Base-by-base conservation (phyloP, 2,113 vertebrate species). In the Panthera uncia region DNA sequence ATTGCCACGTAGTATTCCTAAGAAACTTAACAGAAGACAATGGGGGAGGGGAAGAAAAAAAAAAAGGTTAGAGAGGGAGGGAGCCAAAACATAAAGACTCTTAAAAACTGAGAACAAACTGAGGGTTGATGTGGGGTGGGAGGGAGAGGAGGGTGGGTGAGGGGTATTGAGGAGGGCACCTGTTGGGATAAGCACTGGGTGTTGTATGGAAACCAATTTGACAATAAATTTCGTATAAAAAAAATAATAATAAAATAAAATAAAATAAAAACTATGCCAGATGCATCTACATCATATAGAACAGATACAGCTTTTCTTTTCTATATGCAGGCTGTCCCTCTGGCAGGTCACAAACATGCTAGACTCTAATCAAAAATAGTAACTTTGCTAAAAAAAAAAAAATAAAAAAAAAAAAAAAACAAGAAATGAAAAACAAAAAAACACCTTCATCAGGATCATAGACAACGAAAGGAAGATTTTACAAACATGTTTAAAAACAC, bases 401-500 rank as follows among this genome's bases (percentile, higher is more conserved):
- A 38, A 38, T 4, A 71, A 71, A 69, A 45, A 74, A 74, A 74
- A 92, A 7, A 88, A 97, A 69, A 87, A 50, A 52, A 65, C 57
- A 63, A 96, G 79, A 92, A 66, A 65, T 41, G 10, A 85, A 52
- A 78, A 6, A 57, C 19, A n/a, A 91, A 68, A 55, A 82, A n/a
- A 61, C 8, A 52, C 25, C 31, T 45, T 94, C 41, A 57, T 21
- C 50, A 79, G 21, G 61, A 78, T 82, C 45, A 96, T 10, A 92
- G 18, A 93, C 57, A 61, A 61, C 6, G 7, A 61, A 84, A 86
- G n/a, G 89, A 71, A 90, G 65, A 82, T 65, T 89, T 83, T 82
- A 97, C 61, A 90, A 92, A 80, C 48, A 68, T 61, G 13, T 92
- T 94, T 86, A 29, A 86, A 89, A 90, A 90, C 48, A 90, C 38